Conservation (phyloP, 2,113 vertebrate species). For the Progne subis region DNA sequence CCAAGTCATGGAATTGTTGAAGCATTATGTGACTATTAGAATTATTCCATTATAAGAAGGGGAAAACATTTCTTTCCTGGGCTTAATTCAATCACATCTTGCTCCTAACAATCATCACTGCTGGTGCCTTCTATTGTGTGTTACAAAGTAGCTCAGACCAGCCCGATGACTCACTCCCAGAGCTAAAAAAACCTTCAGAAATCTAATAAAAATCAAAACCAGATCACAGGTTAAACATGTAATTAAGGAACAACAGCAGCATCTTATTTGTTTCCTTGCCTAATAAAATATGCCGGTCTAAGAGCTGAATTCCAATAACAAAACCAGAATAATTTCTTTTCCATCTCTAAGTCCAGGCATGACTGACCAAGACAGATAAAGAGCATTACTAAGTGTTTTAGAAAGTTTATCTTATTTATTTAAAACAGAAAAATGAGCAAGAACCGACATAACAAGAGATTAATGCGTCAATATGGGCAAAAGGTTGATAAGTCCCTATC, state of each 20-base stretch:
- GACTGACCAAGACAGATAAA: not conserved
- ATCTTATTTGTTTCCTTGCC: not conserved
- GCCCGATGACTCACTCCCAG: not conserved
- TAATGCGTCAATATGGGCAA: not conserved
- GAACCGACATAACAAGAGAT: not conserved
- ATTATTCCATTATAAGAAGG: not conserved
- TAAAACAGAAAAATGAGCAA: not conserved
- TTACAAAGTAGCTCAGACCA: not conserved
- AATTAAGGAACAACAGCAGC: not conserved
- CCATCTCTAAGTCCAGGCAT: not conserved
- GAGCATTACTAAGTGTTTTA: not conserved
- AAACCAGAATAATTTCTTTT: not conserved
- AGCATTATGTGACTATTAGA: not conserved
- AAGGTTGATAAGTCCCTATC: not conserved
- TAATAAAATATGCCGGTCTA: not conserved
- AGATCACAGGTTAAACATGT: not conserved
- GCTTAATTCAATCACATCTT: not conserved
- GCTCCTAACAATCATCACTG: not conserved
- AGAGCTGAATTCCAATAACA: not conserved
- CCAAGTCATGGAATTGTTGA: not conserved
- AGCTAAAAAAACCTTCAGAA: not conserved
- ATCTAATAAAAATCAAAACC: conserved; percentile 10
- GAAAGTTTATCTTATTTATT: not conserved
- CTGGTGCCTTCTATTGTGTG: not conserved
- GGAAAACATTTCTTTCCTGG: conserved; percentile 20